Conservation (phyloP, 2,113 vertebrate genomes). For the Larimichthys crocea region DNA sequence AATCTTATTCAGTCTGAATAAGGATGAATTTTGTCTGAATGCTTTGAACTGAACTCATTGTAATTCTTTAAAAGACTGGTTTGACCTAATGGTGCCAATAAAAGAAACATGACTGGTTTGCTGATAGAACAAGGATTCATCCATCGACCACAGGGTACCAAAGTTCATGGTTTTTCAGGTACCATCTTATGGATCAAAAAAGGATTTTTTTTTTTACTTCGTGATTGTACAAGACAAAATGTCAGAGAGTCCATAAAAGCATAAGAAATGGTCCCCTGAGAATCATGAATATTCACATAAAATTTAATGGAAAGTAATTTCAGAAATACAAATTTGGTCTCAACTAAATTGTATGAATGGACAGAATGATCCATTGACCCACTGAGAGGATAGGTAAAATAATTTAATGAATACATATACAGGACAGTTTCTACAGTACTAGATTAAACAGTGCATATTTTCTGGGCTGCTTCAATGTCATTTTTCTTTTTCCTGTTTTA, state of each 20-base stretch:
- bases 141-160: too few relatives aligned
- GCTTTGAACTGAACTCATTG: neutral
- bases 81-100: neutral
- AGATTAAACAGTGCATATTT: slow-evolving; percentile 12
- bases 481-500: slow-evolving; percentile 22
- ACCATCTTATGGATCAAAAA: neutral
- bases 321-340: neutral
- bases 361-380: neutral
- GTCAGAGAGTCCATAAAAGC: neutral
- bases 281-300: neutral
- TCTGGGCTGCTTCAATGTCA: slow-evolving; percentile 12
- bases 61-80: neutral
- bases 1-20: neutral
- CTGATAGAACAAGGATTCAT: neutral
- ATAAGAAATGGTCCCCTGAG: neutral
- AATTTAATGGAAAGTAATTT: neutral
- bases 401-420: neutral
- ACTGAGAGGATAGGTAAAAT: neutral
- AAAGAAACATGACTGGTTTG: neutral
- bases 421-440: too few relatives aligned
- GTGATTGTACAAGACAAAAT: neutral
- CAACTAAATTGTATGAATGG: neutral
- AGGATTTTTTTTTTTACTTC: too few relatives aligned
- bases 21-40: neutral
- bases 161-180: neutral